Base-by-base conservation (phyloP, 2,888 invertebrate genomes). In the Meteorus cinctellus region DNA sequence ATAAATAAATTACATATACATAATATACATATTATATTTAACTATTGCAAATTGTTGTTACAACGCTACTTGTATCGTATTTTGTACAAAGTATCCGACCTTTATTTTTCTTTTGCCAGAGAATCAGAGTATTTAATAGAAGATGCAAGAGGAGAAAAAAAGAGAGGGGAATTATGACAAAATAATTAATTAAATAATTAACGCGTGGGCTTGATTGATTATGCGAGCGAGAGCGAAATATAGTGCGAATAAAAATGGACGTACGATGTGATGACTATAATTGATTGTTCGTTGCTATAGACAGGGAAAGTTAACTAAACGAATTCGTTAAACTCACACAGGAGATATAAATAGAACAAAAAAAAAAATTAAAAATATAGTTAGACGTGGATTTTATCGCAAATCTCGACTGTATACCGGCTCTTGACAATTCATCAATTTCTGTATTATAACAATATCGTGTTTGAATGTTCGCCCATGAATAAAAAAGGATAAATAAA, bases 31-130 rank as follows among this genome's bases (percentile, higher is more conserved):
- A 86, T 83, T 87, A 86, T 88, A 89, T 88, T 87, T 87, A 85
- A 88, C 85, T 88, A 88, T 88, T 85, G 88, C 87, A 88, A 88
- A 88, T 84, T 85, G 87, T 89, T 89, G 87, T 89, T 88, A 88
- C 84, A 87, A 88, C 86, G 87, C 88, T 87, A 88, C 86, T 87
- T 87, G 84, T 85, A 88, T 88, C 84, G 87, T 87, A 87, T 89
- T 88, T 89, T 89, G 88, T 89, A 89, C 87, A 89, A 88, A 89
- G 84, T 87, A 87, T 84, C 85, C 84, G 82, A 87, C 77, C 79
- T 83, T 85, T 84, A 83, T 81, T 86, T 84, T 82, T 82, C 77
- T 84, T 87, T 85, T 80, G 83, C 85, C 82, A 84, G 81, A 82
- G 78, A 76, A 77, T 78, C 77, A 78, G 78, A 80, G 81, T 82